These are phyloP conservation scores for Lepisosteus osseus DNA, from an alignment of 2,113 vertebrate genomes.

Conservation along the genomic window DNA sequence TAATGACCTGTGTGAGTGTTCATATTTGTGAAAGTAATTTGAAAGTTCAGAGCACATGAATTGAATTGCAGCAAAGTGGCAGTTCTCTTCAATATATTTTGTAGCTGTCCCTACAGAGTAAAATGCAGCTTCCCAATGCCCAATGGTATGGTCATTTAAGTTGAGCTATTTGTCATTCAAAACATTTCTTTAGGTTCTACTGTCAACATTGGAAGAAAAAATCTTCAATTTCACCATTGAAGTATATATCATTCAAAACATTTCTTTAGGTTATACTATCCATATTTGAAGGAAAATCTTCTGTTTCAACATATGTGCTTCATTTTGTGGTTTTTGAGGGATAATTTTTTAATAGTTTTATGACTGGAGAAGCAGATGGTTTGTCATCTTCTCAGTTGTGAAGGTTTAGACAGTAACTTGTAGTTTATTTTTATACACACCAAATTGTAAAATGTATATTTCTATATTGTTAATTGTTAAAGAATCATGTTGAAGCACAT, in stretches of 20 bases:
- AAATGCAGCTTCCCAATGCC: slow-evolving; percentile 50
- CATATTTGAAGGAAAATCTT: slow-evolving; percentile 29
- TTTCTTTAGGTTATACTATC: not conserved
- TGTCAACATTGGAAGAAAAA: not conserved
- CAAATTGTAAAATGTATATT: no score
- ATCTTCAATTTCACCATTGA: slow-evolving; percentile 18
- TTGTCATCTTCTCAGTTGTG: not conserved
- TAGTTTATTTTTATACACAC: no score
- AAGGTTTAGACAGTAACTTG: no score
- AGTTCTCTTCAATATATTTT: slow-evolving; percentile 32
- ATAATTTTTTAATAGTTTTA: slow-evolving; percentile 52
- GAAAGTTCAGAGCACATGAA: no score
- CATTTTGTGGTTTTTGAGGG: slow-evolving; percentile 41
- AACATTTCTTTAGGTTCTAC: not conserved
- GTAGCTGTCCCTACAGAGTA: slow-evolving; percentile 17
- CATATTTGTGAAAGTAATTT: no score
- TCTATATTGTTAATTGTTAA: no score
- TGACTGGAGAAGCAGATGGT: slow-evolving; percentile 18
- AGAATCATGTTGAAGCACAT: no score
- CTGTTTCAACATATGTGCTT: slow-evolving; percentile 49
- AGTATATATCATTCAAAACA: slow-evolving; percentile 65
- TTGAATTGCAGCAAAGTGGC: no score
- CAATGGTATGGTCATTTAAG: slow-evolving; percentile 67
- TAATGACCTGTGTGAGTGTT: no score
- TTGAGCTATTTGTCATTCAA: slow-evolving; percentile 68